These are phyloP conservation scores for Plumapathes pennacea DNA, from an alignment of 92 coral and sea anemone species.

Conservation along the genomic window DNA sequence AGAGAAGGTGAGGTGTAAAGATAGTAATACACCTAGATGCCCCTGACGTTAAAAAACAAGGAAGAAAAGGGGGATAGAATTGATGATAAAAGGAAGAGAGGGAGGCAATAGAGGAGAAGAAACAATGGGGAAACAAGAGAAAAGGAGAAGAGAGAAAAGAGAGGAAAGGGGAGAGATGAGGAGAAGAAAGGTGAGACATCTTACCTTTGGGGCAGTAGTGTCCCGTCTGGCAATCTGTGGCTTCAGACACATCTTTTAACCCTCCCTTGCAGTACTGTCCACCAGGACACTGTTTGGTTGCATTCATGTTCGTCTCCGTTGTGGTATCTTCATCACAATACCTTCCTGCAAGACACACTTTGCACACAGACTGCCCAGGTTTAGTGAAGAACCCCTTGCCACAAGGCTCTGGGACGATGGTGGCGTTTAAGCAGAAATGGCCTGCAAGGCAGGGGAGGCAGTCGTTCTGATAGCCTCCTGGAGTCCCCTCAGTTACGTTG, in stretches of 20 bases:
- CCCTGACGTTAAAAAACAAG: too few relatives aligned
- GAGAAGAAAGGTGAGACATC: too few relatives aligned
- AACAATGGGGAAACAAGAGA: too few relatives aligned
- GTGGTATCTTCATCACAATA: conserved; percentile 84
- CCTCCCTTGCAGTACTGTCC: conserved; percentile 87
- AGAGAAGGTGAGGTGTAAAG: too few relatives aligned
- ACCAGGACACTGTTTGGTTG: conserved; percentile 85
- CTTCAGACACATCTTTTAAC: conserved; percentile 72
- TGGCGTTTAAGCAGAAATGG: conserved; percentile 89
- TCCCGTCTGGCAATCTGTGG: conserved; percentile 70
- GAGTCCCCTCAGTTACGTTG: conserved; percentile 49
- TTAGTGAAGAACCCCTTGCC: conserved; percentile 88
- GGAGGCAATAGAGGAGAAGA: too few relatives aligned
- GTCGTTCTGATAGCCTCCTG: conserved; percentile 80
- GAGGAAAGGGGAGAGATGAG: too few relatives aligned
- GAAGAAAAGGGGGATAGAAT: too few relatives aligned
- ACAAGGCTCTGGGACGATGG: conserved; percentile 78
- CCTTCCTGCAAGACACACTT: conserved; percentile 83
- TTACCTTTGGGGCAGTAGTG: conserved; percentile 96
- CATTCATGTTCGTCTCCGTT: conserved; percentile 75
- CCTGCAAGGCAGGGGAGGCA: conserved; percentile 86
- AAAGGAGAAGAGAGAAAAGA: too few relatives aligned
- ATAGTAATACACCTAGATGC: too few relatives aligned
- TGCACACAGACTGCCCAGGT: conserved; percentile 94
- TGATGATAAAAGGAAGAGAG: too few relatives aligned